Conservation (phyloP, 2,113 vertebrate species). For the Okapia johnstoni region DNA sequence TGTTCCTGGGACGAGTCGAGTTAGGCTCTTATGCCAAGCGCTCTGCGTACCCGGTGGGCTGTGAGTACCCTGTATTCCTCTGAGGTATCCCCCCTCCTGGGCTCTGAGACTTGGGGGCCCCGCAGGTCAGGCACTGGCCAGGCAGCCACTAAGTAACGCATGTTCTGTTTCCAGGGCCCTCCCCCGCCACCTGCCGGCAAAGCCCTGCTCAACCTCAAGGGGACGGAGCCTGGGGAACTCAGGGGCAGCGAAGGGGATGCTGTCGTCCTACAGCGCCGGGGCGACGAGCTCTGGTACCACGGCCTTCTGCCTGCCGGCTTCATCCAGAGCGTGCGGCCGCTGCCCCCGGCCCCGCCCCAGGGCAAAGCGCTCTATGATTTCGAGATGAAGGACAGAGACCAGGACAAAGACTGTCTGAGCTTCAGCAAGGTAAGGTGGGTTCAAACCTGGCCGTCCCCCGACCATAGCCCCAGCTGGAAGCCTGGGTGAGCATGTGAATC, state of each 20-base stretch:
- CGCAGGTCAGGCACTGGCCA: not conserved
- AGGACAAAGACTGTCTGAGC: constrained; percentile 97
- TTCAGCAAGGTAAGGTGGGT: constrained; percentile 92
- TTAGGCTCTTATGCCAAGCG: not conserved
- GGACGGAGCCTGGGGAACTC: constrained; percentile 96
- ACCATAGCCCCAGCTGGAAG: not conserved
- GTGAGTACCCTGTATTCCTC: not conserved
- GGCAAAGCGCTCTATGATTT: constrained; percentile 99
- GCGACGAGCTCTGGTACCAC: constrained; percentile 98
- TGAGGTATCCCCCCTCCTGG: not conserved
- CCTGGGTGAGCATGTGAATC: not conserved
- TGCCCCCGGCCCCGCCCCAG: constrained; percentile 93
- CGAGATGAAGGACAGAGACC: constrained; percentile 97
- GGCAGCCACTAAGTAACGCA: not conserved
- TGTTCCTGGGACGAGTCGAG: not conserved
- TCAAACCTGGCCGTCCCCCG: rapidly evolving
- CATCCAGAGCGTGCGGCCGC: constrained; percentile 92
- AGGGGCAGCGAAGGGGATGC: constrained; percentile 96
- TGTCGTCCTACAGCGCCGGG: constrained; percentile 93
- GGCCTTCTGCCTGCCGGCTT: constrained; percentile 98
- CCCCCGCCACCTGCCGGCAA: constrained; percentile 94
- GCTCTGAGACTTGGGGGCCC: not conserved
- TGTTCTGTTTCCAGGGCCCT: constrained; percentile 83
- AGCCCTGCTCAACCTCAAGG: constrained; percentile 95
- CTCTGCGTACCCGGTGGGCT: not conserved